Base-by-base conservation (phyloP, 2,888 invertebrate species). In the Leucoptera coffeella region DNA sequence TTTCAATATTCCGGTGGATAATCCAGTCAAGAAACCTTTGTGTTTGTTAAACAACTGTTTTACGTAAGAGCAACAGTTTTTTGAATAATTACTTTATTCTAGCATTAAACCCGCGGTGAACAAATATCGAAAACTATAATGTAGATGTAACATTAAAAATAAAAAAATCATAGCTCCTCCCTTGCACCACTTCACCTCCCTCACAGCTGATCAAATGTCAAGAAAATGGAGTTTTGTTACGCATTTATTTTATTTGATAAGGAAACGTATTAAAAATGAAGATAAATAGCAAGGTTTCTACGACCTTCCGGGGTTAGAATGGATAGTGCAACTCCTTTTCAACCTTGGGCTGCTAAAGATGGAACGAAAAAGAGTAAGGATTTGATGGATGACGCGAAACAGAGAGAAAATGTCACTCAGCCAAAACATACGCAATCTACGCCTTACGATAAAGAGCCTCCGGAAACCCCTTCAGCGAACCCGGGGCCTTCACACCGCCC, bases 361-460 rank as follows among this genome's bases (percentile, higher is more conserved):
- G 58, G 54, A 55, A 55, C 52, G 33, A 62, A 62, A 59, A 60
- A 58, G 38, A 69, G 67, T 42, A 51, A 50, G 51, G 62, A 65
- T 55, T 43, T 58, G 56, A 59, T 53, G 50, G 69, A 64, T 69
- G 69, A 69, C 67, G 65, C 67, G 62, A 69, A 69, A 69, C 65
- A 61, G 56, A 60, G 59, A 50, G 69, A 69, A 67, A 65, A 69
- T 67, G 67, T 65, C 69, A 69, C 65, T 65, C 64, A 65, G 61
- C 67, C 69, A 69, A 69, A 67, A 69, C 67, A 67, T 60, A 65
- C 65, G 65, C 67, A 67, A 67, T 65, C 61, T 67, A 64, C 67
- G 67, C 67, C 65, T 67, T 67, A 65, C 48, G 59, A 55, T 65
- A 65, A 67, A 62, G 67, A 65, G 51, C 60, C 55, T 51, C 60